Percentiles rank a stretch among this genome's conserved stretches.
These are phyloP conservation scores for Drosophila arawakana DNA, from an alignment of 1,140 invertebrate species.

Conservation along the genomic window DNA sequence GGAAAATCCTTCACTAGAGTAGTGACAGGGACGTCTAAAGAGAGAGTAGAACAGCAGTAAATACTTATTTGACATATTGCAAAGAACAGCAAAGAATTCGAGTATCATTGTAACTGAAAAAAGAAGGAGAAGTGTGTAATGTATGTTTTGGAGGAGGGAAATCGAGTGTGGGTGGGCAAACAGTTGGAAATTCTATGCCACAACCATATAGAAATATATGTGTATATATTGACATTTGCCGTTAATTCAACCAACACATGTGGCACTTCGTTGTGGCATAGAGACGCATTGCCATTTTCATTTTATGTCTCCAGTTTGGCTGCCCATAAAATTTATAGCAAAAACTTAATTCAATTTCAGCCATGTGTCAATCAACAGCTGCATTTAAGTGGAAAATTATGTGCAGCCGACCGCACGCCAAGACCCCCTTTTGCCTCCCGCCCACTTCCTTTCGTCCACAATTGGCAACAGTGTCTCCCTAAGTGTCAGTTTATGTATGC, in stretches of 20 bases:
- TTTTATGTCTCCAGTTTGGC: conserved; percentile 56
- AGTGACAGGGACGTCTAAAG: background rate
- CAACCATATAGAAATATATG: background rate
- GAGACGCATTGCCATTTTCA: conserved; percentile 36
- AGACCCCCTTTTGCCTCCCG: background rate
- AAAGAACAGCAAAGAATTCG: background rate
- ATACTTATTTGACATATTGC: conserved; percentile 10
- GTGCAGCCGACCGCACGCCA: conserved; percentile 49
- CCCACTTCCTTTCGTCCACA: background rate
- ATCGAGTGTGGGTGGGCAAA: conserved; percentile 25
- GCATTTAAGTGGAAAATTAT: conserved; percentile 79
- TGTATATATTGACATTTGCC: conserved; percentile 19
- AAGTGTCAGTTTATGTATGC: conserved; percentile 30
- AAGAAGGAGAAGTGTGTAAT: background rate
- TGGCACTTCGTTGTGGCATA: conserved; percentile 24
- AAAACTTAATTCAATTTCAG: conserved; percentile 75
- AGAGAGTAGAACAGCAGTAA: background rate
- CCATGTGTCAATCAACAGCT: conserved; percentile 78
- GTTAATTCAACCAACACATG: conserved; percentile 53
- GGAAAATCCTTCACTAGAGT: conserved; percentile 1
- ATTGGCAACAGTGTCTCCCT: conserved; percentile 5
- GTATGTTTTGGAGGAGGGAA: background rate
- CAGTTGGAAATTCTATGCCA: conserved; percentile 9
- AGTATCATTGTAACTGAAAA: background rate
- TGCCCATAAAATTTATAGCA: conserved; percentile 64